Evolutionary conservation across 1,140 invertebrate genomes (phyloP).

Genomic region (Mercenaria mercenaria): DNA sequence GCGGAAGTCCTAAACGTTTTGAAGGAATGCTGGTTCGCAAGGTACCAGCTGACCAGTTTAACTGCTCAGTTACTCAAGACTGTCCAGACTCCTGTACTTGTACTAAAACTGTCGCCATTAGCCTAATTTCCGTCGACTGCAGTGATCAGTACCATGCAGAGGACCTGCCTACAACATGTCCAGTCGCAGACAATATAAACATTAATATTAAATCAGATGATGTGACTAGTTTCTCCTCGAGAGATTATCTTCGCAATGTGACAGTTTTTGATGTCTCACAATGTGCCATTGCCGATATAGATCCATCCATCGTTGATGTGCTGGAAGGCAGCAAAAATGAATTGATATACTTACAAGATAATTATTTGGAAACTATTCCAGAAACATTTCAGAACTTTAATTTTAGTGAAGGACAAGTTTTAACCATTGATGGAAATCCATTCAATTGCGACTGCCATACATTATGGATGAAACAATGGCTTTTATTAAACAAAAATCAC

Average conservation of each 20-base stretch:
- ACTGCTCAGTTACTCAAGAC: slow-evolving; percentile 7
- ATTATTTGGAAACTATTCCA: background rate
- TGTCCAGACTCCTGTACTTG: slow-evolving; percentile 6
- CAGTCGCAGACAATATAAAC: background rate
- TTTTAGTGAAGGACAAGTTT: slow-evolving; percentile 20
- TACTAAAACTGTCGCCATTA: background rate
- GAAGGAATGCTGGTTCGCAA: background rate
- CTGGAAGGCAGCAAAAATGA: background rate
- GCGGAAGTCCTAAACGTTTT: background rate
- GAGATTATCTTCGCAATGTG: background rate
- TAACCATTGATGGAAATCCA: slow-evolving; percentile 61
- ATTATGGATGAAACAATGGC: slow-evolving; percentile 56
- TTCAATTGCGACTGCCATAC: slow-evolving; percentile 61
- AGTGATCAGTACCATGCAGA: background rate
- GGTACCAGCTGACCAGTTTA: background rate
- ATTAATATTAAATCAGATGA: background rate
- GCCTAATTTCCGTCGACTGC: background rate
- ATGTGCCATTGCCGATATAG: background rate
- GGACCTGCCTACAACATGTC: background rate
- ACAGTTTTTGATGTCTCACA: slow-evolving; percentile 6
- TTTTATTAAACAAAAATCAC: slow-evolving; percentile 27
- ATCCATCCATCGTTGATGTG: background rate
- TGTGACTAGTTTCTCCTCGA: background rate
- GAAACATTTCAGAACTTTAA: background rate
- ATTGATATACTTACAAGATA: slow-evolving; percentile 6